Base-by-base conservation (phyloP, 2,113 vertebrate species). In the Carettochelys insculpta region DNA sequence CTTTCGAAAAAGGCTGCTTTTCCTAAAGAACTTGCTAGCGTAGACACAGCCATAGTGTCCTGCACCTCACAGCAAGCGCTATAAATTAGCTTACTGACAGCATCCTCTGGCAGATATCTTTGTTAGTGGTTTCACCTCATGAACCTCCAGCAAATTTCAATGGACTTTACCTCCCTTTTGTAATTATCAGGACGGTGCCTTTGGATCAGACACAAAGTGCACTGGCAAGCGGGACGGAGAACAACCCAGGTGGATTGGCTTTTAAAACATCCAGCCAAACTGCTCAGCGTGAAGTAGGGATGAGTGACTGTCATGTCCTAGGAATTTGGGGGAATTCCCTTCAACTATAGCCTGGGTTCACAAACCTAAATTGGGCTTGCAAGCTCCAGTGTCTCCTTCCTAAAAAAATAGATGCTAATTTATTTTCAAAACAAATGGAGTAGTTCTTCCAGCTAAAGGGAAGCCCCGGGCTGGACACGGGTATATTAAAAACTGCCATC, bases 141-240 rank as follows among this genome's bases (percentile, higher is more conserved):
- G 93, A 92, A 94, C 85, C 81, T 84, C 88, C 34, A 0, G 94
- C 56, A 1, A 79, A 89, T 95, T 94, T 47, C 87, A 1, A 3
- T 78, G 94, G 94, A 83, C 86, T 73, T 93, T 77, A 78, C 87
- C 94, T 43, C 94, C 89, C 92, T 94, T 92, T 94, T 96, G 96
- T 94, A 96, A 12, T 11, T 92, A 85, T 29, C 90, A 20, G 68
- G 71, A 84, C 25, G 83, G 3, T 84, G 95, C 54, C 76, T 65
- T 90, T 90, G 94, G 94, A 75, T 80, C 61, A 2, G 9, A 12
- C 92, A 83, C 95, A 95, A 65, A 92, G 76, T 1, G 51, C 92
- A 94, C 85, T 92, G 94, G 92, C 94, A 78, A 82, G 88, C 68
- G 25, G 1, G 3, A 73, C 45, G 79, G n/a, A 86, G 56, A 91